Percentiles rank a stretch among this genome's conserved stretches.
Evolutionary conservation across 1,140 invertebrate genomes (phyloP).

Genomic region (Pseudomyrmex pallidus): DNA sequence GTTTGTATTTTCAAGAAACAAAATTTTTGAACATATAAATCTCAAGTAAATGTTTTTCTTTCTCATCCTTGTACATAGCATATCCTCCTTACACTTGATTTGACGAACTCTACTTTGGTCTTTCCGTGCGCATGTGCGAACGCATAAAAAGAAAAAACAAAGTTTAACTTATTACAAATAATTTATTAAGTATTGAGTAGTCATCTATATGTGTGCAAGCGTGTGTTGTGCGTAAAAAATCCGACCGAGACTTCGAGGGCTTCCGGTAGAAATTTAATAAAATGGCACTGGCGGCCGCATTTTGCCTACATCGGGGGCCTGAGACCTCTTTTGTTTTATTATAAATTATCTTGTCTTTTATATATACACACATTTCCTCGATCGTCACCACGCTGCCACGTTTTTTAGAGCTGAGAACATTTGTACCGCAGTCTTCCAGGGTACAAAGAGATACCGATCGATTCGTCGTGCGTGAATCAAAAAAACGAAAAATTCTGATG

Average conservation of each 20-base stretch:
- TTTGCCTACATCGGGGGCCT: background rate
- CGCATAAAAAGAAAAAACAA: no score
- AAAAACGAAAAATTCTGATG: conserved; percentile 6
- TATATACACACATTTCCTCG: background rate
- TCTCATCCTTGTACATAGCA: conserved; percentile 16
- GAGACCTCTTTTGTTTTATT: conserved; percentile 40
- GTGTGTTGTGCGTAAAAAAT: background rate
- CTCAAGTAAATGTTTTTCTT: conserved; percentile 13
- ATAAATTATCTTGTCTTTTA: conserved; percentile 14
- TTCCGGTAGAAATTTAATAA: conserved; percentile 46
- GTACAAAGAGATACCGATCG: conserved; percentile 70
- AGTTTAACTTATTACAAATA: no score
- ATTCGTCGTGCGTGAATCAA: conserved; percentile 70
- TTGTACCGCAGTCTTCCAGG: conserved; percentile 76
- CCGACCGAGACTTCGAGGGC: conserved; percentile 46
- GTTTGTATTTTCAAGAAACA: conserved; percentile 48
- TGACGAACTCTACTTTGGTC: background rate
- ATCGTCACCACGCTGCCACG: background rate
- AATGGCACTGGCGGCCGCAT: conserved; percentile 22
- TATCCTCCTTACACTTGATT: conserved; percentile 1
- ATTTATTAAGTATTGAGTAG: no score
- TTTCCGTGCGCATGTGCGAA: no score
- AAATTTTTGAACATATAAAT: conserved; percentile 37
- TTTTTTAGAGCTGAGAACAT: conserved; percentile 50
- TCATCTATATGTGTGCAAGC: no score